Evolutionary conservation across 2,113 vertebrate genomes (phyloP).

Genomic region (Columba janthina): DNA sequence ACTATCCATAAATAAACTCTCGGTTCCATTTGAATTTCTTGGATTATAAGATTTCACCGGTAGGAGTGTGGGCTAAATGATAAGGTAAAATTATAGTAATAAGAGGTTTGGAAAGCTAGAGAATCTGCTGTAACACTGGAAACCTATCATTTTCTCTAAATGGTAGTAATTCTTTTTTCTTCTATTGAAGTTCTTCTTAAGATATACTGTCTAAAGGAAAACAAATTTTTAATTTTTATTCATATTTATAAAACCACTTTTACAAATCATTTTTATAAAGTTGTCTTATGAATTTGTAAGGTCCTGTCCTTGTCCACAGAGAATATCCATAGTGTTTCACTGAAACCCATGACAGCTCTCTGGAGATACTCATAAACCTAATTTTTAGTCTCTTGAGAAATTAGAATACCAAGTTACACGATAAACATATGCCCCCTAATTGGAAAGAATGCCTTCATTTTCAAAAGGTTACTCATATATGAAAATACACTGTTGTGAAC

Average conservation of each 20-base stretch:
- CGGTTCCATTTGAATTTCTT: not conserved
- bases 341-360: not conserved
- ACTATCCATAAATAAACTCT: not conserved
- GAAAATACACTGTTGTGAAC: not conserved
- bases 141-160: slow-evolving; percentile 59
- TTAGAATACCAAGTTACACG: not conserved
- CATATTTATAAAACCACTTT: slow-evolving; percentile 14
- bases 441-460: not conserved
- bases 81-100: slow-evolving; percentile 24
- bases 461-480: not conserved
- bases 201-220: not conserved
- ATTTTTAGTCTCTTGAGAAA: not conserved
- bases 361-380: not conserved
- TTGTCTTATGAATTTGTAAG: not conserved
- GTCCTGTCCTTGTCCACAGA: not conserved
- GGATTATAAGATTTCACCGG: not conserved
- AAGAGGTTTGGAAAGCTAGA: slow-evolving; percentile 8
- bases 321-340: not conserved
- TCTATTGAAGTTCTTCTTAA: slow-evolving; percentile 45
- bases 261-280: not conserved
- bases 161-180: slow-evolving; percentile 10
- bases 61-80: slow-evolving; percentile 9
- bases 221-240: not conserved
- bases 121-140: not conserved
- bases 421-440: not conserved